These are phyloP conservation scores for Apotomis betuletana DNA, from an alignment of 2,888 invertebrate genomes.

Conservation along the genomic window DNA sequence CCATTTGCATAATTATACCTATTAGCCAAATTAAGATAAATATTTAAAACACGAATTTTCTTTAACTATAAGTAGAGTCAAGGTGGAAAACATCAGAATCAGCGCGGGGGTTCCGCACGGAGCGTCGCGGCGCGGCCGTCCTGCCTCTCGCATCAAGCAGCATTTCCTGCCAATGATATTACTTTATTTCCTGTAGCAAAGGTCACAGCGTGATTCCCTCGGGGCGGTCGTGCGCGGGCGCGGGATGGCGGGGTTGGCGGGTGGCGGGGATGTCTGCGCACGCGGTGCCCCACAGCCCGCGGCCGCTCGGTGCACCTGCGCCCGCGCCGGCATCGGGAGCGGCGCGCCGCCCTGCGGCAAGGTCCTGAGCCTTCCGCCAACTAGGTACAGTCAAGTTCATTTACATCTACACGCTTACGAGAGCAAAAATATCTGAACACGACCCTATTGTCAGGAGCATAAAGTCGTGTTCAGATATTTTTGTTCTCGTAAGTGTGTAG, in stretches of 20 bases:
- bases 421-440: too few relatives aligned
- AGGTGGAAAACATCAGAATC: background rate
- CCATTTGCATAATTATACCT: conserved; percentile 16
- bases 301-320: too few relatives aligned
- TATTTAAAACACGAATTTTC: background rate
- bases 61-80: background rate
- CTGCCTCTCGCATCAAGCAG: background rate
- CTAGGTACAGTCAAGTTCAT: too few relatives aligned
- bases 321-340: too few relatives aligned
- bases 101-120: background rate
- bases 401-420: too few relatives aligned
- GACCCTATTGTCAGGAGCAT: too few relatives aligned
- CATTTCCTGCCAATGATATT: conserved; percentile 22
- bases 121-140: background rate
- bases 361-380: too few relatives aligned
- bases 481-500: too few relatives aligned
- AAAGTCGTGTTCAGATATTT: too few relatives aligned
- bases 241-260: conserved; percentile 15
- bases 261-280: conserved; percentile 1
- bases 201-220: conserved; percentile 29
- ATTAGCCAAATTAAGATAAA: conserved; percentile 22
- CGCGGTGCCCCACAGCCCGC: background rate
- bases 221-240: conserved; percentile 26
- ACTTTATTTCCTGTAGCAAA: conserved; percentile 26
- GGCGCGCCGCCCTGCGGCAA: too few relatives aligned